These are phyloP conservation scores for Spinibarbus caldwelli DNA, from an alignment of 2,797 vertebrate species.

Conservation along the genomic window DNA sequence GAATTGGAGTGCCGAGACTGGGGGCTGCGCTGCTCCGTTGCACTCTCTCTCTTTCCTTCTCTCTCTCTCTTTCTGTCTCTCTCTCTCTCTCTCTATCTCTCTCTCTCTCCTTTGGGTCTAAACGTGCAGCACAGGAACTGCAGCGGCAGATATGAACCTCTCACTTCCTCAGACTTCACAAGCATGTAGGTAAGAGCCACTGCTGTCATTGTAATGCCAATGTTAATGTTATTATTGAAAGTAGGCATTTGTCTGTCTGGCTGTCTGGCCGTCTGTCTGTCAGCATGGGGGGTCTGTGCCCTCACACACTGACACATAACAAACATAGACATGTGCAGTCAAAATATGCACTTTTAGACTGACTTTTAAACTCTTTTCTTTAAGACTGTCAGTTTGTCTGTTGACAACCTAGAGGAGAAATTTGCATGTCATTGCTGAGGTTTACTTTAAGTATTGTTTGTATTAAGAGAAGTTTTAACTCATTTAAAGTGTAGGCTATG, in stretches of 20 bases:
- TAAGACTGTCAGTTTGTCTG: conserved; percentile 28
- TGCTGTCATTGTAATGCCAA: conserved; percentile 47
- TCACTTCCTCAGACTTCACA: conserved; percentile 64
- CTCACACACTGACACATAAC: conserved; percentile 28
- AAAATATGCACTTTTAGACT: conserved; percentile 9
- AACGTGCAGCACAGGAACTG: conserved; percentile 58
- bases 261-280: conserved; percentile 44
- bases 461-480: neutral
- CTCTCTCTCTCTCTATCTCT: conserved; percentile 21
- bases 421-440: neutral
- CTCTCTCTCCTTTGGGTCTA: conserved; percentile 49
- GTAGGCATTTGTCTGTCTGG: conserved; percentile 42
- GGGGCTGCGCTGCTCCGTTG: conserved; percentile 78
- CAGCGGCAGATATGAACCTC: conserved; percentile 78
- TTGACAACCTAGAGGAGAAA: neutral
- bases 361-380: neutral
- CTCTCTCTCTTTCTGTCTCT: too few relatives aligned
- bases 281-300: conserved; percentile 37
- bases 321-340: conserved; percentile 8
- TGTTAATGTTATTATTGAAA: conserved; percentile 15
- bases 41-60: conserved; percentile 68
- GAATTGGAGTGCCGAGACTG: conserved; percentile 81
- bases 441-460: neutral
- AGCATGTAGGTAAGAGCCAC: conserved; percentile 82
- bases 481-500: neutral